Base-by-base conservation (phyloP, 2,888 invertebrate genomes). In the Arrhopalites spinosus region DNA sequence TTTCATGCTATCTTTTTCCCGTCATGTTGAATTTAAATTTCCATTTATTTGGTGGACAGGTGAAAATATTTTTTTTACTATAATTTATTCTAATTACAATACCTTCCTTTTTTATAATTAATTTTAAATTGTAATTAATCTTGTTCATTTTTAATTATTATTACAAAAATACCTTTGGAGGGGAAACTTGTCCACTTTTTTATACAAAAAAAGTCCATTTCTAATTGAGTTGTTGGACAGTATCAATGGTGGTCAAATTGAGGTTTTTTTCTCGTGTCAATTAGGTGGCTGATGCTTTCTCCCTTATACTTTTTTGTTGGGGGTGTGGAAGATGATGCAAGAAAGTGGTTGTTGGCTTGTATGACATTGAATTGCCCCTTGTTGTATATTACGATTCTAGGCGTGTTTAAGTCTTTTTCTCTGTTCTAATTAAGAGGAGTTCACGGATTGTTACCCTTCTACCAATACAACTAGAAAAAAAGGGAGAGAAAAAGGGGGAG, bases 391-490 rank as follows among this genome's bases (percentile, higher is more conserved):
- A 61, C 61, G 71, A 72, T 61, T 72, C 71, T 61, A 15, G 61
- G 70, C 59, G 63, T 75, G 75, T 75, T 75, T 69, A 75, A 75
- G 75, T 75, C 75, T 75, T 75, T 75, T 75, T 75, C 75, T 69
- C 47, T 75, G 75, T 75, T 69, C 69, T 75, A 75, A 75, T 75
- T 75, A 75, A 75, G 75, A 75, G 69, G 69, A 70, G 63, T 75
- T 75, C 69, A 75, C 75, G 75, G 75, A 69, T 75, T 75, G 75
- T 75, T 75, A 75, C 69, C 67, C 75, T 69, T 63, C 63, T 27
- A 36, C 27, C 59, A 27, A 27, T 8, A 25, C 36, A 36, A 27
- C 61, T n/a, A n/a, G n/a, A n/a, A 36, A 3, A 36, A 36, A 36
- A 30, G 36, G 23, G 43, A 68, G 68, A 68, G 45, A 64, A 45